phyloP scores from a whole-genome alignment of 30 jellyfish, hydroid and myxozoan species.

The Aurelia sp. region DNA sequence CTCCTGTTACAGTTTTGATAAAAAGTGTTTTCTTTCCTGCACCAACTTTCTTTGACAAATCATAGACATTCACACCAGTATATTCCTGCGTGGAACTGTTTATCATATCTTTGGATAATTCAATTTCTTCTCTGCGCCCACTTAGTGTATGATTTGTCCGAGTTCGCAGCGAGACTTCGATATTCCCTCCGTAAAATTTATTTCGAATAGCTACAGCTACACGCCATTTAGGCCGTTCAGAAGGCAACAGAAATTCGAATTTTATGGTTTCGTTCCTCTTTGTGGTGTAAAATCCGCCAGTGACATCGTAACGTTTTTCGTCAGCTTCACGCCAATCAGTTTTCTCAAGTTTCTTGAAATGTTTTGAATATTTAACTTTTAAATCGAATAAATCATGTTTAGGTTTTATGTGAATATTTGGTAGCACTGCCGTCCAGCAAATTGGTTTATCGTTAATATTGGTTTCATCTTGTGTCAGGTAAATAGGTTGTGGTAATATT shows the following conservation, averaged over 20 bases:
- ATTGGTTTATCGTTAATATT: conserved; percentile 44
- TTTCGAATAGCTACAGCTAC: conserved; percentile 63
- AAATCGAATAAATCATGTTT: conserved; percentile 79
- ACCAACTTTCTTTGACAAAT: conserved; percentile 51
- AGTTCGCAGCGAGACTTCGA: conserved; percentile 31
- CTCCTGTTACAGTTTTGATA: conserved; percentile 72
- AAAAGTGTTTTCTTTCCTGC: conserved; percentile 62
- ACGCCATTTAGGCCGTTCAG: conserved; percentile 44
- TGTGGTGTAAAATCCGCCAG: conserved; percentile 77
- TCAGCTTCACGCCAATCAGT: conserved; percentile 85
- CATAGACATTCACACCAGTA: conserved; percentile 69
- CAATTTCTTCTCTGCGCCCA: conserved; percentile 14
- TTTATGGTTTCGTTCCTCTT: conserved; percentile 26
- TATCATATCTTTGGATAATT: conserved; percentile 12
- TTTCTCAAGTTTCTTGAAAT: conserved; percentile 57
- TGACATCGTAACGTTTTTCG: conserved; percentile 73
- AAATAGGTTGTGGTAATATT: conserved; percentile 12
- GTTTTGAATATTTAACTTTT: conserved; percentile 46
- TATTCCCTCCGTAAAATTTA: conserved; percentile 79
- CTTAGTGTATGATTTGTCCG: background rate
- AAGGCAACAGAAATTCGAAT: conserved; percentile 50
- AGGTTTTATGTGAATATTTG: conserved; percentile 57
- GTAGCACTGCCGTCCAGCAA: conserved; percentile 90
- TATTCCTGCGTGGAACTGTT: conserved; percentile 43
- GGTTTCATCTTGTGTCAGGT: conserved; percentile 11